Conservation (phyloP, 1,140 invertebrate genomes). For the Zaprionus kolodkinae region DNA sequence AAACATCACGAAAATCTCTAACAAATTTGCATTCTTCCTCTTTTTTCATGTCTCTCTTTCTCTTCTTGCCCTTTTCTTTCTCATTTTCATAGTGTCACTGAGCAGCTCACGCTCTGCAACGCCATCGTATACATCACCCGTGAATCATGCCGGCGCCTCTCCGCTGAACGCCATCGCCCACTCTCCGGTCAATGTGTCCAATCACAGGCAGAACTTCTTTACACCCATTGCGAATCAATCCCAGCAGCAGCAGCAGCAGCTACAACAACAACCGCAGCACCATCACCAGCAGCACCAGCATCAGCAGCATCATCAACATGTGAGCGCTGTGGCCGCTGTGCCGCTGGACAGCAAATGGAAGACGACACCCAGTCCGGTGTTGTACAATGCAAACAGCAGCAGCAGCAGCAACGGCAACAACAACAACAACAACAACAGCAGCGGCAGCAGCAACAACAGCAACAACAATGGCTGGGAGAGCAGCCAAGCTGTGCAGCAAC, state of each 20-base stretch:
- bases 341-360: constrained; percentile 78
- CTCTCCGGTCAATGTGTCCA: constrained; percentile 87
- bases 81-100: constrained; percentile 89
- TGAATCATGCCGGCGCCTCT: constrained; percentile 87
- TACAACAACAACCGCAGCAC: constrained; percentile 76
- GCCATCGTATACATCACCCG: constrained; percentile 93
- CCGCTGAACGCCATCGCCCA: constrained; percentile 88
- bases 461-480: constrained; percentile 69
- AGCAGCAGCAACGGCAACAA: constrained; percentile 49
- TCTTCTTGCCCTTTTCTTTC: background rate
- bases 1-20: constrained; percentile 3
- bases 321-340: constrained; percentile 53
- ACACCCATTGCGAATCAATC: constrained; percentile 89
- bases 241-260: constrained; percentile 85
- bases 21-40: constrained; percentile 8
- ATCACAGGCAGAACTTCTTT: constrained; percentile 90
- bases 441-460: constrained; percentile 45
- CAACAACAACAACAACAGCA: constrained; percentile 45
- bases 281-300: constrained; percentile 72
- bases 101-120: constrained; percentile 96
- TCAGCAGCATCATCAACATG: constrained; percentile 39
- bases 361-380: constrained; percentile 79
- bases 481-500: constrained; percentile 55
- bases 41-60: background rate
- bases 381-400: constrained; percentile 71